Evolutionary conservation across 2,888 invertebrate species (phyloP), one percentile per base, ranked within the genome.

Genomic region (Drepana falcataria): DNA sequence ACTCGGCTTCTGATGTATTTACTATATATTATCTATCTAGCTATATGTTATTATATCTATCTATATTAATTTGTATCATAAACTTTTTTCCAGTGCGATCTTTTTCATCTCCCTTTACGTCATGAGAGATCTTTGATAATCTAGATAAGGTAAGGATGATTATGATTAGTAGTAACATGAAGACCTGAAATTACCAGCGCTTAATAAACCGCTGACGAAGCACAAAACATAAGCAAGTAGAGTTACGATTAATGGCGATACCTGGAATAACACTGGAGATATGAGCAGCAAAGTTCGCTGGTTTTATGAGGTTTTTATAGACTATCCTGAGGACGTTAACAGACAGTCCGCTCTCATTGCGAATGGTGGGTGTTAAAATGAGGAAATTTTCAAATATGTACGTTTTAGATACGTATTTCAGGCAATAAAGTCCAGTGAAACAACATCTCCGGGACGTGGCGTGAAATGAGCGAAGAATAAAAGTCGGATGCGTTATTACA

Each of bases 391-490:
- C 72, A 71, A 79, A 79, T 77, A 73, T 78, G 75, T 80, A 76
- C 74, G 66, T 66, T 79, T 72, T 74, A 67, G 69, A 68, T 77
- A 74, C 70, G 70, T 79, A 79, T 79, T 81, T 79, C 72, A 65
- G 71, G 78, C 73, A 77, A 80, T 84, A 83, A 84, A 85, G 69
- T 79, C 71, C 71, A 64, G 68, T 57, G 71, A 68, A 76, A 79
- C 75, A 73, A 73, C 73, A 62, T 78, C 77, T 72, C 74, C 61
- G 62, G 61, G 69, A 72, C 68, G 66, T 60, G 66, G 63, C 58
- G 57, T 47, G 54, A 59, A 61, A 53, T 48, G 9, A 37, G 53
- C 48, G 3, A 53, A 55, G 48, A 55, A 48, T 55, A 40, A 33
- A 21, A 41, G 55, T 64, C n/a, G 60, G 76, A 80, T 72, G 51